Percentiles rank a stretch among this genome's conserved stretches.
These are phyloP conservation scores for Anomalospiza imberbis DNA, from an alignment of 2,797 vertebrate genomes.

Conservation along the genomic window DNA sequence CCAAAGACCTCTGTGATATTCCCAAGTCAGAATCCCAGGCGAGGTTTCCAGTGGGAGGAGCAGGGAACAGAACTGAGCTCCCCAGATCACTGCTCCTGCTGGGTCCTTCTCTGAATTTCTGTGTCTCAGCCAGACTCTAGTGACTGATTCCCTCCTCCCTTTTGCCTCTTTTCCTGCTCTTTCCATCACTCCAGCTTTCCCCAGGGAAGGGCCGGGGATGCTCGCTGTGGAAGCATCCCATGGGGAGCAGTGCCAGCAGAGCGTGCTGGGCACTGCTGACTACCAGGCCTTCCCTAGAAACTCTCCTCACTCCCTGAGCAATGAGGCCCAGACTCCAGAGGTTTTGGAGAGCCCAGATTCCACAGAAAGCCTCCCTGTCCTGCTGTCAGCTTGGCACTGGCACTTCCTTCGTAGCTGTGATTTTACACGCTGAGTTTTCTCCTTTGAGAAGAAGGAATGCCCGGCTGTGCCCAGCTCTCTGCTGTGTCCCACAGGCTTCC, in stretches of 20 bases:
- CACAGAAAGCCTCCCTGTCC: neutral
- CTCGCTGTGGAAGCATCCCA: neutral
- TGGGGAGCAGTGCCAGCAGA: neutral
- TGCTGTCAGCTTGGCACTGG: neutral
- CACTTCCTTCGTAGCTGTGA: accelerated
- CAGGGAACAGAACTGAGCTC: neutral
- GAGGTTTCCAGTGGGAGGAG: neutral
- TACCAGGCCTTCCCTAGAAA: neutral
- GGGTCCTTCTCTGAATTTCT: neutral
- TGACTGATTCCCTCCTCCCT: neutral
- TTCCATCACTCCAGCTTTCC: neutral
- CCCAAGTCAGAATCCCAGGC: neutral
- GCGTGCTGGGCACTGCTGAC: neutral
- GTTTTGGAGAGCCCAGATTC: neutral
- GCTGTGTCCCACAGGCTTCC: constrained; percentile 81
- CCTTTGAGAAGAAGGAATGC: neutral
- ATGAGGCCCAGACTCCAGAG: neutral
- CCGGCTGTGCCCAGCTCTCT: neutral
- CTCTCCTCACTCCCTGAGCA: neutral
- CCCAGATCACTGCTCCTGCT: neutral
- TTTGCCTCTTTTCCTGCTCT: neutral
- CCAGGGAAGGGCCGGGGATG: neutral
- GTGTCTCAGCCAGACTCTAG: neutral
- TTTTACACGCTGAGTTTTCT: neutral
- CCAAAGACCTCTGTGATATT: neutral